Evolutionary conservation across 2,888 invertebrate species (phyloP), one percentile per base, ranked within the genome.

Genomic region (Brassicogethes aeneus): DNA sequence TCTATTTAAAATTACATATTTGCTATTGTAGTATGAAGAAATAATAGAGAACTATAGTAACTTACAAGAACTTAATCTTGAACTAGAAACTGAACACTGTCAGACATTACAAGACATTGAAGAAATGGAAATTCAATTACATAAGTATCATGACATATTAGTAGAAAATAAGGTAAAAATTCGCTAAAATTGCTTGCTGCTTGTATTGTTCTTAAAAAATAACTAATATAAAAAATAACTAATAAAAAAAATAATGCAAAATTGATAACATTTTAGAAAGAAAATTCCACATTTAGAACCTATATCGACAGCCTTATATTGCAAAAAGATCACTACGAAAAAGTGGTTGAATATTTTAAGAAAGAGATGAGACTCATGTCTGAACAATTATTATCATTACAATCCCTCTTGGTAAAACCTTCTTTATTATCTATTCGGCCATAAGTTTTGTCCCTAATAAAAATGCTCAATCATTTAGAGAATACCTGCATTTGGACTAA

Each of bases 1-100:
- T 7, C 23, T 23, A 23, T 23, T 5, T 5, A 23, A 23, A 23
- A 10, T 23, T 23, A 23, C 23, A 23, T 23, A 23, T 23, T 23
- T 23, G 5, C 5, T 23, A 12, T 32, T 32, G 5, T 16, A 23
- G 14, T 23, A 16, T 23, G 37, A 5, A 37, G 17, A 7, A 17
- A 16, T 34, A 15, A 39, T 16, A 23, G 23, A 29, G 13, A 49
- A 47, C 36, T 48, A 51, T 23, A 48, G 47, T 35, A 30, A 45
- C 33, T 42, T 68, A 17, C 55, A 60, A 50, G 65, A 69, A 34
- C 43, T 59, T 15, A 65, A 62, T 50, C 59, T 65, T 29, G 52
- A 56, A 30, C 45, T 67, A 17, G 67, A 67, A 56, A 53, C 65
- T n/a, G 60, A 60, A 15, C 60, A 65, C 40, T 64, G 64, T 41